Evolutionary conservation across 2,888 invertebrate species (phyloP).

Genomic region (Melieria omissa): DNA sequence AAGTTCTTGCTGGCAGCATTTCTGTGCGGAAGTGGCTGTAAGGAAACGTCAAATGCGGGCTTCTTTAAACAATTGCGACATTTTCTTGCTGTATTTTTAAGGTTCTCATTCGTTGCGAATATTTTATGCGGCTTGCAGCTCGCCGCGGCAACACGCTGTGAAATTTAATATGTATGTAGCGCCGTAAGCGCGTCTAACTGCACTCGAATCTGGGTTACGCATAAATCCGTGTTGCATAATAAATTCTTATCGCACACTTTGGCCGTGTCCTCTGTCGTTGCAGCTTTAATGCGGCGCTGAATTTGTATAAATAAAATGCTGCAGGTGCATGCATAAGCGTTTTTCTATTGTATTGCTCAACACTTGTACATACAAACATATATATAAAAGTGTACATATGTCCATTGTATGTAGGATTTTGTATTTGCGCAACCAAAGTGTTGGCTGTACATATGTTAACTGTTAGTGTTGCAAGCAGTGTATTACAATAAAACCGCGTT

Average conservation of each 20-base stretch:
- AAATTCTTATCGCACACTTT: slow-evolving; percentile 52
- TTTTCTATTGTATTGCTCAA: neutral
- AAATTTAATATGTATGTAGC: no score
- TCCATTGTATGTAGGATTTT: no score
- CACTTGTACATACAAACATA: neutral
- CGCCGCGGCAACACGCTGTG: neutral
- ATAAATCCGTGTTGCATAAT: slow-evolving; percentile 43
- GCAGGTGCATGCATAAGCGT: slow-evolving; percentile 6
- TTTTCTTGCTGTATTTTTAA: neutral
- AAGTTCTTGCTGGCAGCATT: no score
- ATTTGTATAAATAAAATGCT: slow-evolving; percentile 46
- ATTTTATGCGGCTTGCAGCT: neutral
- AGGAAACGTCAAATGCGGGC: no score
- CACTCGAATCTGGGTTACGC: slow-evolving; percentile 35
- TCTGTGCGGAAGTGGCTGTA: no score
- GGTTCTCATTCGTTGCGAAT: neutral
- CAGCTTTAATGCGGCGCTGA: slow-evolving; percentile 52
- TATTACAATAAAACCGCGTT: no score
- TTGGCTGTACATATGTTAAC: no score
- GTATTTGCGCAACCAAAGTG: no score
- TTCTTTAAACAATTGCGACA: slow-evolving; percentile 2
- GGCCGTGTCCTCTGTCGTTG: slow-evolving; percentile 50
- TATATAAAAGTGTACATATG: neutral
- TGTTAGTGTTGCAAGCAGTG: no score
- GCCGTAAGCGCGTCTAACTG: neutral